Evolutionary conservation across 2,797 vertebrate species (phyloP).

Genomic region (Xerus rutilus): DNA sequence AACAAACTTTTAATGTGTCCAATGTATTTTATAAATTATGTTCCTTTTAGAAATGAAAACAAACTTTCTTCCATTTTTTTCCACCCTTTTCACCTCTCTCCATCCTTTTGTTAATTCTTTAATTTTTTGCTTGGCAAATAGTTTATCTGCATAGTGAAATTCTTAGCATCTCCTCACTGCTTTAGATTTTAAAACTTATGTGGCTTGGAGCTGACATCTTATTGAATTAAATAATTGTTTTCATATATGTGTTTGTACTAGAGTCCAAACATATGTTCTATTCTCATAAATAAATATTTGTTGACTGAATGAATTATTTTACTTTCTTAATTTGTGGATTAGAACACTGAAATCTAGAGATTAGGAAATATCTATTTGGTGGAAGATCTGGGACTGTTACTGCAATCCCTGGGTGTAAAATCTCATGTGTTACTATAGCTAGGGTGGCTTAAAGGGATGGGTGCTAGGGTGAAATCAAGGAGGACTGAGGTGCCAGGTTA

Average conservation of each 20-base stretch:
- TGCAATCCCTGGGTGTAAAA: not conserved
- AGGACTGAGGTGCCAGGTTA: not conserved
- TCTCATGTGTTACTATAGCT: not conserved
- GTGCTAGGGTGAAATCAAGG: not conserved
- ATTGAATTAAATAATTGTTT: not conserved
- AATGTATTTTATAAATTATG: not conserved
- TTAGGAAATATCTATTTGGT: not conserved
- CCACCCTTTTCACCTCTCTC: too few relatives aligned
- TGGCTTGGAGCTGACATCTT: not conserved
- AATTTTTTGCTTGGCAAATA: not conserved
- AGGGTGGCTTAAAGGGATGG: not conserved
- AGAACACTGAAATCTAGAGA: not conserved
- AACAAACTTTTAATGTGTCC: not conserved
- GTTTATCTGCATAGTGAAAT: not conserved
- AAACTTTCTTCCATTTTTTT: rapidly evolving
- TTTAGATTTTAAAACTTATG: not conserved
- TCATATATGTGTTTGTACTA: not conserved
- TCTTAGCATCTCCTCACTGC: rapidly evolving
- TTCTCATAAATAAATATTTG: not conserved
- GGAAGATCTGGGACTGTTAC: not conserved
- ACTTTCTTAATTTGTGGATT: not conserved
- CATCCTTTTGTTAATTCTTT: not conserved
- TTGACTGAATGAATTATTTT: constrained; percentile 9
- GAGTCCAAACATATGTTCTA: not conserved
- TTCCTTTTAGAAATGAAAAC: not conserved